Base-by-base conservation (phyloP, 2,888 invertebrate genomes). In the Limenitis arthemis region DNA sequence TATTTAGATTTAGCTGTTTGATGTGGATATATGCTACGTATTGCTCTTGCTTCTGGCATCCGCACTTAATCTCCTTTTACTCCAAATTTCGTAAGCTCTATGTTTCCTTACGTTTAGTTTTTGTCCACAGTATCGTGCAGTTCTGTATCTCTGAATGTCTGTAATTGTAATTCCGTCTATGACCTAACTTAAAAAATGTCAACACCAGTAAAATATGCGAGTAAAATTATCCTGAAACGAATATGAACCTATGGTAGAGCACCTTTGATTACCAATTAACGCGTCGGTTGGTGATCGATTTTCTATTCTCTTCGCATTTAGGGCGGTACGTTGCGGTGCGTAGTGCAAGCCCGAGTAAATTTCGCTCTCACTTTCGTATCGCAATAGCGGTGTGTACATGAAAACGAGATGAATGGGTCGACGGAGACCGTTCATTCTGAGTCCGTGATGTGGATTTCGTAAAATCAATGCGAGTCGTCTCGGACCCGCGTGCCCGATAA, bases 1-100 rank as follows among this genome's bases (percentile, higher is more conserved):
- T 86, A 85, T 86, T 85, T 86, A 85, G 86, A 85, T 85, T 85
- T 84, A 83, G 83, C 78, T 77, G 76, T 83, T 78, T 76, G 72
- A 75, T 77, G 79, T 75, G 67, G 72, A 70, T 75, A 72, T 73
- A 73, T 72, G 57, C 70, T 71, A 70, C 73, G 70, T 70, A 69
- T 70, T 69, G 68, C 54, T 44, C 44, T 58, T 60, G 54, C 56
- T 58, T 60, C 61, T 59, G 53, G 46, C 56, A 49, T 53, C 47
- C 52, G 50, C 9, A 49, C 41, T 53, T 32, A 30, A 46, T 12
- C 12, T 46, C 37, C 37, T 37, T 31, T 29, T 37, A 30, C n/a
- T 9, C n/a, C 8, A 31, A 37, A 11, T 12, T 7, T 33, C 28
- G 32, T 9, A 5, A 12, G 12, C 6, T 20, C 11, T 42, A 29